Evolutionary conservation across 2,888 invertebrate genomes (phyloP), one percentile per base, ranked within the genome.

Genomic region (Drosophila prostipennis): DNA sequence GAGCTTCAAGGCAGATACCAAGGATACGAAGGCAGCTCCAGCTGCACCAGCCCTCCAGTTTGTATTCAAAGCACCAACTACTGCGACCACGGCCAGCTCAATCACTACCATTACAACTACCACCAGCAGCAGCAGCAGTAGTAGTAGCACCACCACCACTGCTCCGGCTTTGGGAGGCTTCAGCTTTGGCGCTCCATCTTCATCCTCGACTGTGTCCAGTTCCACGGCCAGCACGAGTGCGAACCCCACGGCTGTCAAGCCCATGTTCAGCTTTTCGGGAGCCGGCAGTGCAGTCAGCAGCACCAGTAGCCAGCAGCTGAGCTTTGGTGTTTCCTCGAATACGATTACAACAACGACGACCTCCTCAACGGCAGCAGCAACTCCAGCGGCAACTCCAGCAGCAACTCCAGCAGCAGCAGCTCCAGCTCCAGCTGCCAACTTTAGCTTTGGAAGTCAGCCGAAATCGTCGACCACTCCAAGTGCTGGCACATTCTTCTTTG

Each of bases 131-230:
- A 16, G 8, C 39, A 39, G n/a, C n/a, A n/a, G 13, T 6, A 14
- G 6, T 13, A 34, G 11, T 3, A 37, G 10, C n/a, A 45, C 6
- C 4, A 45, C 29, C 32, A 34, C 16, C 29, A n/a, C 42, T 6
- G 32, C 40, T 42, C 16, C 61, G n/a, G 34, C 36, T 8, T 16
- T 58, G 39, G 57, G 11, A 32, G 57, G 39, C n/a, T 78, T 78
- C 6, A 61, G 14, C 29, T 80, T 78, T 48, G 73, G 60, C 3
- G 8, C 53, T 6, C 23, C 70, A 19, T 8, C 59, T 34, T 57
- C 71, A 8, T 45, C 40, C 7, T 46, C 73, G 10, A 46, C 64
- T 11, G 76, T 79, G n/a, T 71, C 71, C 36, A 71, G 63, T n/a
- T 61, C 72, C 13, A 71, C 54, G 36, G 53, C 45, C 59, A 79